Evolutionary conservation across 2,113 vertebrate species (phyloP).

Genomic region (Ammodytes dubius): DNA sequence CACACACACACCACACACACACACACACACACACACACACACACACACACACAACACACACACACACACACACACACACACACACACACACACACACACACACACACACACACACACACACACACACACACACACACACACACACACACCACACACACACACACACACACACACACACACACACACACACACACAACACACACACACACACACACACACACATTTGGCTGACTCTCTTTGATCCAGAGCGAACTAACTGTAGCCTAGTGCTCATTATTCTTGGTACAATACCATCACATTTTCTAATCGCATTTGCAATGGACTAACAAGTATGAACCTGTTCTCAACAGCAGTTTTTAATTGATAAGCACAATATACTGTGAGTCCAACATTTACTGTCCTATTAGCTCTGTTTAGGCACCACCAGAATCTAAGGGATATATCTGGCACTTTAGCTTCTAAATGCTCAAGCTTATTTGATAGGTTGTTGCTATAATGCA

Average conservation of each 20-base stretch:
- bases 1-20: constrained; percentile 22
- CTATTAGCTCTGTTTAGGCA: neutral
- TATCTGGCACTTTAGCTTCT: neutral
- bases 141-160: neutral
- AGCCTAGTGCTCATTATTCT: constrained; percentile 25
- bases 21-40: neutral
- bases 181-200: neutral
- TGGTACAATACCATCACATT: neutral
- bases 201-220: neutral
- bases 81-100: constrained; percentile 21
- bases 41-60: neutral
- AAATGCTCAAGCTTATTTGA: neutral
- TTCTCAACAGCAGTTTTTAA: neutral
- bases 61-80: neutral
- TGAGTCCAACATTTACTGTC: neutral
- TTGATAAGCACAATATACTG: neutral
- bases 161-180: constrained; percentile 19
- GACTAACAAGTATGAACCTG: constrained; percentile 6
- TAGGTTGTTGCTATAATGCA: neutral
- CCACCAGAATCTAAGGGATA: neutral
- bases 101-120: constrained; percentile 12
- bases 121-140: neutral
- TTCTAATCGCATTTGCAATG: constrained; percentile 29
- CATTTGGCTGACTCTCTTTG: constrained; percentile 10
- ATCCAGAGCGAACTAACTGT: neutral